These are phyloP conservation scores for Myripristis murdjan DNA, from an alignment of 2,797 vertebrate genomes.

Conservation along the genomic window DNA sequence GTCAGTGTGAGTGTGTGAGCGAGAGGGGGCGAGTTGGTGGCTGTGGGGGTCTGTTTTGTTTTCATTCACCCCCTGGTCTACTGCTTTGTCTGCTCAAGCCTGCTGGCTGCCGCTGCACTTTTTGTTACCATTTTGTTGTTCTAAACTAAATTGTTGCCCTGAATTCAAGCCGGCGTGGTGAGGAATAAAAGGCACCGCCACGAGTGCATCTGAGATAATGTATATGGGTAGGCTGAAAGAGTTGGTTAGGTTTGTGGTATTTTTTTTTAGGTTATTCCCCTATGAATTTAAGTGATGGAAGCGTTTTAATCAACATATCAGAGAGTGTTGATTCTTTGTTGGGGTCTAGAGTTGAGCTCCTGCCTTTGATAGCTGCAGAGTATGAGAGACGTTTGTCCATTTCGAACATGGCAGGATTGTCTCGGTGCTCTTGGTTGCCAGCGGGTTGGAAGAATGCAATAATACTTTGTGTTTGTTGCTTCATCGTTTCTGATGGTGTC, in stretches of 20 bases:
- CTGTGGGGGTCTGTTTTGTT: slow-evolving; percentile 68
- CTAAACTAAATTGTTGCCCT: slow-evolving; percentile 44
- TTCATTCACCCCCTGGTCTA: slow-evolving; percentile 62
- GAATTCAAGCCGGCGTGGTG: slow-evolving; percentile 25
- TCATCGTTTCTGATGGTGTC: slow-evolving; percentile 53
- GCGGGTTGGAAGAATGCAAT: not conserved
- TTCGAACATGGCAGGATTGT: not conserved
- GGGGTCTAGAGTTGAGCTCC: not conserved
- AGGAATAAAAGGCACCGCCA: slow-evolving; percentile 32
- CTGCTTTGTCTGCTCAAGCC: slow-evolving; percentile 63
- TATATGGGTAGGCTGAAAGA: not conserved
- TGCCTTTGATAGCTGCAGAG: too few species aligned
- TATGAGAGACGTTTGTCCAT: too few species aligned
- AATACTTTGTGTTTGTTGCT: slow-evolving; percentile 38
- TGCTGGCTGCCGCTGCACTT: slow-evolving; percentile 70
- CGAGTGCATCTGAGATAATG: slow-evolving; percentile 12
- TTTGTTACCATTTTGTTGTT: slow-evolving; percentile 69
- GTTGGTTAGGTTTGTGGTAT: slow-evolving; percentile 28
- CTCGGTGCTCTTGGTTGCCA: not conserved
- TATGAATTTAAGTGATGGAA: not conserved
- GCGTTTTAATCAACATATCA: slow-evolving; percentile 8
- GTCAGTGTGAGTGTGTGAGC: slow-evolving; percentile 25
- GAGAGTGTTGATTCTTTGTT: slow-evolving; percentile 32
- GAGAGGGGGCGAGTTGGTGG: slow-evolving; percentile 28
- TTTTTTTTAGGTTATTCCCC: slow-evolving; percentile 9